Percentiles rank a stretch among this genome's conserved stretches.
phyloP scores from a whole-genome alignment of 2,888 invertebrate species.

The Melanchra persicariae region DNA sequence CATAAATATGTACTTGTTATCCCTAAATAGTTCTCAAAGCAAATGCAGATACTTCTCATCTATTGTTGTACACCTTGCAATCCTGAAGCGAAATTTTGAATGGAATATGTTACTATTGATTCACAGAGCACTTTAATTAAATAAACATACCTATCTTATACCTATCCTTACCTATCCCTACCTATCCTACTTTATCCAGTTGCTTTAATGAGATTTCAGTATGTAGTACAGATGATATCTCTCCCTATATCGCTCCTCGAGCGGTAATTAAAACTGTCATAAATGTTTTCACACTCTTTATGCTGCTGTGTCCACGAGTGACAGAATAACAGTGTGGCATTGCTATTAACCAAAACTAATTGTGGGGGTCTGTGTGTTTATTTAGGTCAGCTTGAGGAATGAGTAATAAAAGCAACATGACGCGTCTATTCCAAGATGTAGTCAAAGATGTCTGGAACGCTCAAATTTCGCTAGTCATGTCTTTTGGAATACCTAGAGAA shows the following conservation, averaged over 20 bases:
- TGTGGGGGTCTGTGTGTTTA: conserved; percentile 4
- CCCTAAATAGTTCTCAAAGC: not conserved
- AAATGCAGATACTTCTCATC: not conserved
- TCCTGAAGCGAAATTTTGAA: not conserved
- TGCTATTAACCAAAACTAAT: conserved; percentile 16
- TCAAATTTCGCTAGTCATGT: not conserved
- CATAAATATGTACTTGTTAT: not conserved
- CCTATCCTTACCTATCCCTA: too few species aligned
- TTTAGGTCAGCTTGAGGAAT: conserved; percentile 34
- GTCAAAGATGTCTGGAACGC: not conserved
- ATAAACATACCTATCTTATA: too few species aligned
- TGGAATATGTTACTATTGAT: not conserved
- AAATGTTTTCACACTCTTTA: conserved; percentile 23
- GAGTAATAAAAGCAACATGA: conserved; percentile 5
- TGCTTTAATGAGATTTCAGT: not conserved
- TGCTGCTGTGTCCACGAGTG: conserved; percentile 6
- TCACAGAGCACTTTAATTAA: not conserved
- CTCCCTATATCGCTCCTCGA: conserved; percentile 26
- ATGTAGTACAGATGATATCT: conserved; percentile 12
- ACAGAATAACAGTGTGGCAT: conserved; percentile 36
- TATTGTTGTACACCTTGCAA: not conserved
- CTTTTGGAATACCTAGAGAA: not conserved
- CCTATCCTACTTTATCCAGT: not conserved
- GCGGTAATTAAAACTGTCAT: conserved; percentile 22
- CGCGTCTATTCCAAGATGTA: not conserved